phyloP scores from a whole-genome alignment of 2,797 vertebrate species.

The Otolemur crassicaudatus region DNA sequence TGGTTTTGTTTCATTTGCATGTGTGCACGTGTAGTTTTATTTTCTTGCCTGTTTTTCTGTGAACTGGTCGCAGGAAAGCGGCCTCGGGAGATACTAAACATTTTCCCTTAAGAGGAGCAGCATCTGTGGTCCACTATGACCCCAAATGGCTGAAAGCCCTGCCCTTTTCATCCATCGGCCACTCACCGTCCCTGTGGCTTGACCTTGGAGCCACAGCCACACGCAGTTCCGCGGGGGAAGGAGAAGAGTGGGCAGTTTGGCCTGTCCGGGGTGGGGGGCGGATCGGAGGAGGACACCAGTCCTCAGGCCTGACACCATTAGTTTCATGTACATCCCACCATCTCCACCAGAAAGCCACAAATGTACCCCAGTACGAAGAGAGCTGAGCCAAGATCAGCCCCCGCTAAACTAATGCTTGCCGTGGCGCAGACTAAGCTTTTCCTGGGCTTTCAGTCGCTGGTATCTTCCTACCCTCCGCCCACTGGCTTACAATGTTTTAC shows the following conservation, averaged over 20 bases:
- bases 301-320: neutral
- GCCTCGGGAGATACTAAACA: constrained; percentile 7
- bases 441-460: neutral
- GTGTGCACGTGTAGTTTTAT: constrained; percentile 60
- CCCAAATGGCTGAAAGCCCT: neutral
- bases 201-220: constrained; percentile 61
- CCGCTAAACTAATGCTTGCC: constrained; percentile 23
- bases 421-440: neutral
- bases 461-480: neutral
- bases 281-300: neutral
- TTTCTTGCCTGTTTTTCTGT: constrained; percentile 25
- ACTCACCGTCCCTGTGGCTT: neutral
- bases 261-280: neutral
- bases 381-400: neutral
- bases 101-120: neutral
- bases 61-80: constrained; percentile 3
- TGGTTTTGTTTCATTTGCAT: constrained; percentile 49
- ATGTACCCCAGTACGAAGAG: neutral
- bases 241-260: neutral
- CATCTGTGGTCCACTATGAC: neutral
- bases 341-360: neutral
- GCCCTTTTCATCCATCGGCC: neutral
- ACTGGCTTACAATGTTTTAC: neutral
- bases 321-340: neutral
- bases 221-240: neutral